phyloP scores from a whole-genome alignment of 2,888 invertebrate genomes.

The Apotomis capreana region DNA sequence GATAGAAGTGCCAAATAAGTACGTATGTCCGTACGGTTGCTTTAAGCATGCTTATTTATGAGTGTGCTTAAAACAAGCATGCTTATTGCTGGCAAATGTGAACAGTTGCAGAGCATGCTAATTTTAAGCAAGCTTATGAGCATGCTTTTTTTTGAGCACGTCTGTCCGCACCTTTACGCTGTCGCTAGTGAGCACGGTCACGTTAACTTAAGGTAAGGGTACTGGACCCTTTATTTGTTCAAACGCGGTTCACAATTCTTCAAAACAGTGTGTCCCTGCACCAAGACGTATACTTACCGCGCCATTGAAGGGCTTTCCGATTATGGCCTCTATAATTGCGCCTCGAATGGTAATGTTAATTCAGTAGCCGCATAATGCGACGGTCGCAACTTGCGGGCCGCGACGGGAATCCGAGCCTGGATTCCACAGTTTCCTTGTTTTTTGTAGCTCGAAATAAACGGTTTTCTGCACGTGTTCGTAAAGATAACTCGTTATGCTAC shows the following conservation, averaged over 20 bases:
- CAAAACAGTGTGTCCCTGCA: slow-evolving; percentile 45
- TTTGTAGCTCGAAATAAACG: neutral
- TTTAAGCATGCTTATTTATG: too few relatives aligned
- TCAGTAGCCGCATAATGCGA: slow-evolving; percentile 52
- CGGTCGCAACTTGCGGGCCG: slow-evolving; percentile 12
- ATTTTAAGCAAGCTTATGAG: too few relatives aligned
- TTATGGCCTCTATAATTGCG: slow-evolving; percentile 64
- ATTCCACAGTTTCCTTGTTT: slow-evolving; percentile 14
- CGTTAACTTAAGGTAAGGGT: too few relatives aligned
- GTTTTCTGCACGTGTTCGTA: neutral
- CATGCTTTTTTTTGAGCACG: too few relatives aligned
- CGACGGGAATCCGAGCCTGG: slow-evolving; percentile 9
- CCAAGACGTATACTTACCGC: slow-evolving; percentile 60
- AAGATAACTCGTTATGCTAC: neutral
- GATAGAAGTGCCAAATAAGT: too few relatives aligned
- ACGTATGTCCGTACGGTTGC: too few relatives aligned
- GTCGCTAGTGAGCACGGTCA: too few relatives aligned
- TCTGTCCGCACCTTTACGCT: too few relatives aligned
- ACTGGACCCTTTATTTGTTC: neutral
- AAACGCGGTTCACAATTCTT: slow-evolving; percentile 18
- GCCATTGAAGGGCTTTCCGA: slow-evolving; percentile 60
- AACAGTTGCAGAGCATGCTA: too few relatives aligned
- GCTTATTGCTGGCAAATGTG: too few relatives aligned
- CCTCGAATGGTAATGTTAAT: slow-evolving; percentile 63
- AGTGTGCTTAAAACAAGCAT: too few relatives aligned